Evolutionary conservation across 2,888 invertebrate species (phyloP).

Genomic region (Rhagonycha lutea): DNA sequence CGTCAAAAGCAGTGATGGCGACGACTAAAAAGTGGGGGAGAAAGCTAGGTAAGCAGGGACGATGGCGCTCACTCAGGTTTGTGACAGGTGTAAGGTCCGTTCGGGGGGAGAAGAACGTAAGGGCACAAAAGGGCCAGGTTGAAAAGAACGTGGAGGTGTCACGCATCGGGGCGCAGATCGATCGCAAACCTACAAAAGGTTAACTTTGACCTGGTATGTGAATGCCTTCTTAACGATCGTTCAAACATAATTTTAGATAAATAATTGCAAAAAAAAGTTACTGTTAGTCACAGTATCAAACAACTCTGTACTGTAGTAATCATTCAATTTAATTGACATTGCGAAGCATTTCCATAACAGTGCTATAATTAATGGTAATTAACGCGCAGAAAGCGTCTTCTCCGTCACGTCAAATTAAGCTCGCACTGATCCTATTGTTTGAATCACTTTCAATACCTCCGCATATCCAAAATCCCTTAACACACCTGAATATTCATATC

Average conservation of each 20-base stretch:
- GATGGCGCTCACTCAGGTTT: constrained; percentile 32
- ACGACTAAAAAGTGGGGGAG: constrained; percentile 37
- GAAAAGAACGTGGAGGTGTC: constrained; percentile 43
- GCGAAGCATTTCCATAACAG: constrained; percentile 31
- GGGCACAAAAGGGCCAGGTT: constrained; percentile 33
- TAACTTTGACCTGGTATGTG: constrained; percentile 27
- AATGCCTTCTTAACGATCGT: constrained; percentile 21
- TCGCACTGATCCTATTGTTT: constrained; percentile 27
- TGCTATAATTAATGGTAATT: constrained; percentile 30
- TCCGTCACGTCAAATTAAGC: constrained; percentile 31
- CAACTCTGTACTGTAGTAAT: constrained; percentile 15
- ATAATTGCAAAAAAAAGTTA: neutral
- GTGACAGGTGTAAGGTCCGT: constrained; percentile 37
- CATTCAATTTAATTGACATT: constrained; percentile 28
- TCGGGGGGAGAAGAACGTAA: constrained; percentile 27
- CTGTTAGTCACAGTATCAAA: neutral
- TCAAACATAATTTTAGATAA: constrained; percentile 5
- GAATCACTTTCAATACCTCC: constrained; percentile 34
- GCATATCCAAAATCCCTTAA: constrained; percentile 26
- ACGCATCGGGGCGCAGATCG: constrained; percentile 44
- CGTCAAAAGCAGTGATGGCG: constrained; percentile 36
- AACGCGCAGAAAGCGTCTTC: constrained; percentile 28
- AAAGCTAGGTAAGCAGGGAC: constrained; percentile 33
- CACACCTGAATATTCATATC: constrained; percentile 39
- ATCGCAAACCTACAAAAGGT: constrained; percentile 37